Evolutionary conservation across 2,113 vertebrate species (phyloP), one percentile per base, ranked within the genome.

Genomic region (Amphiprion percula): DNA sequence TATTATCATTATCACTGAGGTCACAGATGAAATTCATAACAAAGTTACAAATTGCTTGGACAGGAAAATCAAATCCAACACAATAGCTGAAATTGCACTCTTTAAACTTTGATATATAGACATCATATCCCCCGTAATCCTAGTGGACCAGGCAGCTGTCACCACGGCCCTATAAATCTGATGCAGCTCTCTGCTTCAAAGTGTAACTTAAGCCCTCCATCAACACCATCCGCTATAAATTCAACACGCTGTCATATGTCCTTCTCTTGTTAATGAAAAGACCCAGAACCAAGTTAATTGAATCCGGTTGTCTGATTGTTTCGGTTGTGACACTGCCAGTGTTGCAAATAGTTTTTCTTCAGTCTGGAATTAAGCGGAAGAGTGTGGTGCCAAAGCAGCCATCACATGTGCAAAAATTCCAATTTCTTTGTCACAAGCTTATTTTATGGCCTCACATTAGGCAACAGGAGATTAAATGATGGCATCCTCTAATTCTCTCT

Each of bases 21-120:
- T 82, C 80, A 85, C 77, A 82, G 21, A 85, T 85, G 69, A 83
- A 73, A 72, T 74, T 79, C 77, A 79, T 86, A 81, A 84, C n/a
- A 77, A 61, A 33, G 59, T 70, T 83, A 80, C 69, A 79, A 77
- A 84, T 72, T 69, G 66, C 77, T 72, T 63, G 61, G 66, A 80
- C 9, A 21, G 67, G 56, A 67, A 71, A 76, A 77, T 78, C 26
- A 37, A 64, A 54, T 46, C 44, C 61, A 2, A 68, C 62, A 52
- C 68, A 70, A 75, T 16, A 58, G 60, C 83, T 77, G 80, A 80
- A 80, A 64, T 67, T 70, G 56, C 62, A 75, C 73, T 86, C 77
- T 87, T 91, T 87, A 80, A 88, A 87, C 56, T 60, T 79, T 90
- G 84, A 91, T 89, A 87, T 86, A 90, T 77, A 79, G 74, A 88